phyloP scores from a whole-genome alignment of 1,140 invertebrate species.

The Spodoptera frugiperda region DNA sequence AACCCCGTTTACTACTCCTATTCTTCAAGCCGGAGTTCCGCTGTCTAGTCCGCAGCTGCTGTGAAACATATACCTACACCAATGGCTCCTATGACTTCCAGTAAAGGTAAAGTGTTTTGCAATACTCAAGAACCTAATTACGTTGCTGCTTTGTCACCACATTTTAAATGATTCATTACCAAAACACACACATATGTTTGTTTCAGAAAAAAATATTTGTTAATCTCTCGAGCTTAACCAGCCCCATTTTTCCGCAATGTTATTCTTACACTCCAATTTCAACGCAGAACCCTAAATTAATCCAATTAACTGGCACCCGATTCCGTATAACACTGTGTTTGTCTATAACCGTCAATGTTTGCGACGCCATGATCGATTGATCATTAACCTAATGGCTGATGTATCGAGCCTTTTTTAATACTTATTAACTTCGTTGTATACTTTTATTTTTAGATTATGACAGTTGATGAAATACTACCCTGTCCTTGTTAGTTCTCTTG shows the following conservation, averaged over 20 bases:
- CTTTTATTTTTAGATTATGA: constrained; percentile 11
- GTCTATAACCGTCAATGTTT: constrained; percentile 57
- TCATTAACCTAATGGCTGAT: constrained; percentile 70
- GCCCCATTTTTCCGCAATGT: neutral
- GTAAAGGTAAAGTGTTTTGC: neutral
- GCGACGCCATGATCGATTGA: constrained; percentile 67
- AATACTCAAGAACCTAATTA: too few species aligned
- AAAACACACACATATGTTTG: too few species aligned
- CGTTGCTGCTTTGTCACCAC: too few species aligned
- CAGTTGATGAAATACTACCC: neutral
- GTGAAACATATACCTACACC: too few species aligned
- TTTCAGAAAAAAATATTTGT: neutral
- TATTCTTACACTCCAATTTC: constrained; percentile 29
- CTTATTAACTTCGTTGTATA: neutral
- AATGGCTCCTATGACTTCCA: too few species aligned
- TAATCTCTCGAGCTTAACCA: neutral
- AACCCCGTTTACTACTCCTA: too few species aligned
- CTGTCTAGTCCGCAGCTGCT: too few species aligned
- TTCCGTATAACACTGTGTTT: constrained; percentile 52
- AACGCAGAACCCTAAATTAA: constrained; percentile 48
- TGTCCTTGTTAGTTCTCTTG: neutral
- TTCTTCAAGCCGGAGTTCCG: too few species aligned
- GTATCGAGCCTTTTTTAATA: constrained; percentile 43
- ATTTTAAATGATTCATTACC: too few species aligned
- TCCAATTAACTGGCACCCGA: constrained; percentile 45